These are phyloP conservation scores for Hypomecis atomaria DNA, from an alignment of 2,888 invertebrate species.

Conservation along the genomic window DNA sequence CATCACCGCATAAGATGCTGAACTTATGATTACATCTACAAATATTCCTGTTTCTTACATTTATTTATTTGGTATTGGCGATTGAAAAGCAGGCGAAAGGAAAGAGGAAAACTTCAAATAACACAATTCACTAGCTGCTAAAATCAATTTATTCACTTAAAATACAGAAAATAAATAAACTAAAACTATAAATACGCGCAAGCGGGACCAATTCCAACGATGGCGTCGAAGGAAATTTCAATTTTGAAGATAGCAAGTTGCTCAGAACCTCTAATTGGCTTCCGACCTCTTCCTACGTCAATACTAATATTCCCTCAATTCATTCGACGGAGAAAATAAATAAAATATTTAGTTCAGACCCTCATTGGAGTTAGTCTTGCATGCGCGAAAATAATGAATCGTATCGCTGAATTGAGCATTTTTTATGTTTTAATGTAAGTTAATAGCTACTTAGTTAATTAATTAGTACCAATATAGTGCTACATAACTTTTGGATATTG, in stretches of 20 bases:
- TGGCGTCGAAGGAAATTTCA: slow-evolving; percentile 45
- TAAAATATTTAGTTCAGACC: slow-evolving; percentile 30
- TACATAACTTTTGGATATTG: no score
- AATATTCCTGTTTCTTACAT: no score
- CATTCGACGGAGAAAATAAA: slow-evolving; percentile 44
- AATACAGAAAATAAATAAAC: slow-evolving; percentile 56
- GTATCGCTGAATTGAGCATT: background rate
- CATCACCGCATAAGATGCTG: no score
- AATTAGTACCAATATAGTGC: no score
- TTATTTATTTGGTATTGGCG: no score
- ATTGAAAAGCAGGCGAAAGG: background rate
- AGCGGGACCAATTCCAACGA: slow-evolving; percentile 45
- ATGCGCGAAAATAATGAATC: slow-evolving; percentile 3
- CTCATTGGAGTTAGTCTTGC: slow-evolving; percentile 9
- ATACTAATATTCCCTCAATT: slow-evolving; percentile 41
- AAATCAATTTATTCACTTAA: slow-evolving; percentile 49
- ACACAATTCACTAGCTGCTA: slow-evolving; percentile 5
- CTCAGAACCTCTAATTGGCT: slow-evolving; percentile 47
- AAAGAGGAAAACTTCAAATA: background rate
- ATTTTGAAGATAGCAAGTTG: slow-evolving; percentile 44
- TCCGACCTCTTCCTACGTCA: slow-evolving; percentile 36
- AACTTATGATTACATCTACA: no score
- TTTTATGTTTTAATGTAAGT: background rate
- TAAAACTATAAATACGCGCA: slow-evolving; percentile 44
- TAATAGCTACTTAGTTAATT: background rate